Conservation (phyloP, 2,888 invertebrate genomes). For the Plutella xylostella region DNA sequence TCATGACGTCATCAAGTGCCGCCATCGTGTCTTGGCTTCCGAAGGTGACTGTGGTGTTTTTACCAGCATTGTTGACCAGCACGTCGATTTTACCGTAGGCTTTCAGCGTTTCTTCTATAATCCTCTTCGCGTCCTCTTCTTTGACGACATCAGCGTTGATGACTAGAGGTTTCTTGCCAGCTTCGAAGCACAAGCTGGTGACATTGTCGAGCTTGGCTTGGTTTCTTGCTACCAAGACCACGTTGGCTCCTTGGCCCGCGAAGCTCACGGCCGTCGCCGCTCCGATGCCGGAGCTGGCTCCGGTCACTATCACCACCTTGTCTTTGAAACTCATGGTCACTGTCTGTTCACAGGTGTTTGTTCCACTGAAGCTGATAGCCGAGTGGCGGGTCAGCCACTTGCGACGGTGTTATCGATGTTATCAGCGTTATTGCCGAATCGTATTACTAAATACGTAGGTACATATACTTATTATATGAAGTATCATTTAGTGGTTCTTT, state of each 20-base stretch:
- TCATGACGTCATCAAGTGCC: background rate
- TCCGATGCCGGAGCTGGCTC: slow-evolving; percentile 33
- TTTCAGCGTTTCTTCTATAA: slow-evolving; percentile 23
- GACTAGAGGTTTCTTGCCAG: slow-evolving; percentile 25
- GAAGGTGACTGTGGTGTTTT: slow-evolving; percentile 16
- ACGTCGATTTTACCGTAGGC: slow-evolving; percentile 29
- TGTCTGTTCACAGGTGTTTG: too few species aligned
- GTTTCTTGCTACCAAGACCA: slow-evolving; percentile 29
- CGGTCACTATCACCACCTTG: slow-evolving; percentile 32
- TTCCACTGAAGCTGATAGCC: too few species aligned
- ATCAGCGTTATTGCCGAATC: too few species aligned
- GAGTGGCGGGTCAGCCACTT: too few species aligned
- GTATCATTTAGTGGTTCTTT: too few species aligned
- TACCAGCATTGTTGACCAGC: slow-evolving; percentile 31
- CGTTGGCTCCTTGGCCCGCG: slow-evolving; percentile 29
- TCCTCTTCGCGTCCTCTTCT: slow-evolving; percentile 24
- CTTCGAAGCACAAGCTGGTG: slow-evolving; percentile 24
- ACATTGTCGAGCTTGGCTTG: slow-evolving; percentile 22
- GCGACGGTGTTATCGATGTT: too few species aligned
- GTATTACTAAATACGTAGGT: too few species aligned
- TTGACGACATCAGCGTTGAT: slow-evolving; percentile 25
- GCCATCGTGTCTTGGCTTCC: background rate
- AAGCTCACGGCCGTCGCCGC: slow-evolving; percentile 29
- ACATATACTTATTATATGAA: too few species aligned
- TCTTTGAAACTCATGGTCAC: slow-evolving; percentile 25